Percentiles rank a stretch among this genome's conserved stretches.
phyloP scores from a whole-genome alignment of 2,888 invertebrate species.

The Macrophya alboannulata region DNA sequence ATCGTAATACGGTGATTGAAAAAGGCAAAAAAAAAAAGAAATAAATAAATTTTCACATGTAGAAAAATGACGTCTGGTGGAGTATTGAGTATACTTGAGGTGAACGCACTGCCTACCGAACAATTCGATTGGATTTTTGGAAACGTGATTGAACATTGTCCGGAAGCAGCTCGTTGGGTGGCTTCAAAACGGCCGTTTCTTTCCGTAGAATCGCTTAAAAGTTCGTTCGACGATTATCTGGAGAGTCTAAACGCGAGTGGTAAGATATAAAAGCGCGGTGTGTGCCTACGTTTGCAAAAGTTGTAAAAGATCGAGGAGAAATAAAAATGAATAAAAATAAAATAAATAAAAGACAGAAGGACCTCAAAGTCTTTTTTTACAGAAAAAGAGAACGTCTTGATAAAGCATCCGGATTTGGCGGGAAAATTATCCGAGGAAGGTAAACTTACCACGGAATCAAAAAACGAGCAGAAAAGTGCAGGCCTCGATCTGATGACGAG shows the following conservation, averaged over 20 bases:
- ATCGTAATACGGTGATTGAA: not conserved
- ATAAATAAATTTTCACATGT: too few species aligned
- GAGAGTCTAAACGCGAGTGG: conserved; percentile 81
- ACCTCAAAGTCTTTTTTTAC: conserved; percentile 62
- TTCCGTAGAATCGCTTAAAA: conserved; percentile 80
- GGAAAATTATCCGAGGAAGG: conserved; percentile 82
- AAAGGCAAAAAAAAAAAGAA: too few species aligned
- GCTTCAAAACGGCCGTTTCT: conserved; percentile 82
- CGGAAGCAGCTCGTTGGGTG: conserved; percentile 81
- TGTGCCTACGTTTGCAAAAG: not conserved
- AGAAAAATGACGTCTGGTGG: conserved; percentile 63
- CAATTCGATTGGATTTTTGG: conserved; percentile 83
- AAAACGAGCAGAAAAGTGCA: conserved; percentile 82
- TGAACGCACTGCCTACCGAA: conserved; percentile 82
- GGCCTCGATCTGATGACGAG: conserved; percentile 82
- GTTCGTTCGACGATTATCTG: conserved; percentile 82
- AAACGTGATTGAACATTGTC: conserved; percentile 85
- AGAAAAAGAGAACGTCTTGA: conserved; percentile 83
- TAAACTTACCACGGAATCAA: conserved; percentile 83
- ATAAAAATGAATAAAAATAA: not conserved
- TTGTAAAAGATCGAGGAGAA: not conserved
- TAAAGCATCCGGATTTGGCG: conserved; percentile 86
- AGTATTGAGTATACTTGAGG: conserved; percentile 80
- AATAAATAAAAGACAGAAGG: not conserved
- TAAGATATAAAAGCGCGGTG: conserved; percentile 74